A percentile compares a stretch with the other conserved stretches of the same genome.
These are phyloP conservation scores for Lasioglossum figueresi DNA, from an alignment of 2,888 invertebrate genomes.

Conservation along the genomic window DNA sequence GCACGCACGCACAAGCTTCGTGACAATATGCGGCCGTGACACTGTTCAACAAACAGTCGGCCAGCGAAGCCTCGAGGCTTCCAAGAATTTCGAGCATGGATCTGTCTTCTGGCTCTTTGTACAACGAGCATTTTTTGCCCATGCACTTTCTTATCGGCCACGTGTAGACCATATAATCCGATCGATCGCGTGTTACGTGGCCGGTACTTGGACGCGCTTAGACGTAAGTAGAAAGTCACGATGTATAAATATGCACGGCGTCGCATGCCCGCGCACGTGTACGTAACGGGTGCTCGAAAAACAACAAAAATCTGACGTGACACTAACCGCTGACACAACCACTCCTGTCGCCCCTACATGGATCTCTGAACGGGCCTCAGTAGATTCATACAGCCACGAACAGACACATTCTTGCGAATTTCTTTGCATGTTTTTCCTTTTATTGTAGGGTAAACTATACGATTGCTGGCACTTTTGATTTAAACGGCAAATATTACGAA, in stretches of 20 bases:
- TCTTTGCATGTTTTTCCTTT: not conserved
- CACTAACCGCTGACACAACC: constrained; percentile 52
- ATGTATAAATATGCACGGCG: constrained; percentile 53
- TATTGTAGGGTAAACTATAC: not conserved
- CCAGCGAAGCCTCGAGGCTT: not conserved
- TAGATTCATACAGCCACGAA: not conserved
- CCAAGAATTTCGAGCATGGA: not conserved
- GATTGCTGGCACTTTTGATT: too few relatives aligned
- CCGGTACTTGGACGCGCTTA: constrained; percentile 31
- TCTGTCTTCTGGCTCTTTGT: not conserved
- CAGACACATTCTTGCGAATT: not conserved
- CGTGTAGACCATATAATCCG: constrained; percentile 50
- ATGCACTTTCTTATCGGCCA: constrained; percentile 51
- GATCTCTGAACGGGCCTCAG: not conserved
- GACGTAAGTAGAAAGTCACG: constrained; percentile 61
- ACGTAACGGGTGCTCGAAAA: constrained; percentile 54
- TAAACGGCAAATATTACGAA: too few relatives aligned
- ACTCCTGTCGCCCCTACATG: not conserved
- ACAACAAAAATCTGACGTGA: constrained; percentile 47
- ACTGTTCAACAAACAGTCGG: not conserved
- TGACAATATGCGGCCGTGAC: constrained; percentile 18
- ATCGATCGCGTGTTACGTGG: constrained; percentile 55
- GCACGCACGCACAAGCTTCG: constrained; percentile 26
- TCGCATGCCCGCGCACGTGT: constrained; percentile 65
- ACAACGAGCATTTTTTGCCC: constrained; percentile 12